Evolutionary conservation across 2,888 invertebrate species (phyloP).

Genomic region (Ferdinandea cuprea): DNA sequence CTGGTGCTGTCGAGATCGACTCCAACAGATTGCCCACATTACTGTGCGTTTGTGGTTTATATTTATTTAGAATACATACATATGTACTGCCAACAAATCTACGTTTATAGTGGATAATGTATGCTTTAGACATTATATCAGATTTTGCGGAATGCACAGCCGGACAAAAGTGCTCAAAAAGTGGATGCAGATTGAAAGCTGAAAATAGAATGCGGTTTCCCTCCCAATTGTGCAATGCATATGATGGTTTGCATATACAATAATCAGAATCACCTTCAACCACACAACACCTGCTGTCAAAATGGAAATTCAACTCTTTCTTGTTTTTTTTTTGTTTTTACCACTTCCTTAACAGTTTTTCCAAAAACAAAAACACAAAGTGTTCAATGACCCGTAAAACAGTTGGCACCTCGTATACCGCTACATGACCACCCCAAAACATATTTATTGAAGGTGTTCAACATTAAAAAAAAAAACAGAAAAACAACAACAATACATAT

Average conservation of each 20-base stretch:
- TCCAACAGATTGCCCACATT: too few relatives aligned
- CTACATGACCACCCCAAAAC: conserved; percentile 51
- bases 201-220: background rate
- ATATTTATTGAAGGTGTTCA: conserved; percentile 45
- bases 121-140: too few relatives aligned
- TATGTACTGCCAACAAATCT: too few relatives aligned
- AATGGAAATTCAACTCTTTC: conserved; percentile 12
- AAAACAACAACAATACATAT: too few relatives aligned
- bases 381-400: conserved; percentile 68
- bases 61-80: too few relatives aligned
- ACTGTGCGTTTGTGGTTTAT: too few relatives aligned
- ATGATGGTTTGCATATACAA: background rate
- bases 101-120: too few relatives aligned
- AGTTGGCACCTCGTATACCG: conserved; percentile 60
- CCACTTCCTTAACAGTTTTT: conserved; percentile 39
- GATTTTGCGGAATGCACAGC: too few relatives aligned
- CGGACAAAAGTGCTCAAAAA: background rate
- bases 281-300: conserved; percentile 11
- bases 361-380: conserved; percentile 42
- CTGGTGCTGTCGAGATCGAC: too few relatives aligned
- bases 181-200: background rate
- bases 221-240: background rate
- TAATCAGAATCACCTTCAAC: background rate
- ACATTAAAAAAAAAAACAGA: conserved; percentile 22
- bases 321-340: too few relatives aligned